Conservation (phyloP, 2,113 vertebrate species). For the Syngnathus floridae region DNA sequence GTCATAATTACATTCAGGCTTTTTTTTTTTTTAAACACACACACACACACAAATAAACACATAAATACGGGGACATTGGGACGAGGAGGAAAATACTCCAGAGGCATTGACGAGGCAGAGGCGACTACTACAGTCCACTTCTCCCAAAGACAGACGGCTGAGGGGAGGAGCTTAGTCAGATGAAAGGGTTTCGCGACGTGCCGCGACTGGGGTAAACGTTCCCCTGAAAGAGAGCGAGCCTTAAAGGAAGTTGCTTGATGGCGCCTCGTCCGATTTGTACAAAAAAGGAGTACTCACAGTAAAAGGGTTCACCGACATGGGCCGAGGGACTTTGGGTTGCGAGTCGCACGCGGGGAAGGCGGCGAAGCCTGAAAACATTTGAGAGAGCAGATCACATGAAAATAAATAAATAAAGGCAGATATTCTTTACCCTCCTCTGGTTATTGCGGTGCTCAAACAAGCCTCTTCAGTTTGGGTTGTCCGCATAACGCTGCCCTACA, state of each 20-base stretch:
- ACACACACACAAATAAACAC: constrained; percentile 33
- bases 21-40: constrained; percentile 16
- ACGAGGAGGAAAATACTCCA: constrained; percentile 43
- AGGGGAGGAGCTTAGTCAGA: constrained; percentile 50
- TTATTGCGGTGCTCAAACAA: too few species aligned
- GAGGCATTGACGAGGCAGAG: constrained; percentile 63
- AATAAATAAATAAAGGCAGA: too few species aligned
- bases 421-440: background rate
- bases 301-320: constrained; percentile 75
- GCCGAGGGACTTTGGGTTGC: constrained; percentile 64
- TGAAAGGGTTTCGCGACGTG: constrained; percentile 74
- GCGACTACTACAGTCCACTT: constrained; percentile 54
- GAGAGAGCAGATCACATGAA: background rate
- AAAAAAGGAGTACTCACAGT: constrained; percentile 62
- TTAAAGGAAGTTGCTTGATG: background rate
- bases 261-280: background rate
- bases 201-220: constrained; percentile 73
- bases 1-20: constrained; percentile 36
- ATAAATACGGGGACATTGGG: constrained; percentile 4
- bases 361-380: constrained; percentile 59
- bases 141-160: constrained; percentile 25
- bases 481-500: too few species aligned
- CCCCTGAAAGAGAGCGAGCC: constrained; percentile 57
- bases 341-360: constrained; percentile 63
- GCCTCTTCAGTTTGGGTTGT: too few species aligned